Evolutionary conservation across 2,888 invertebrate species (phyloP).

Genomic region (Lithophane leautieri): DNA sequence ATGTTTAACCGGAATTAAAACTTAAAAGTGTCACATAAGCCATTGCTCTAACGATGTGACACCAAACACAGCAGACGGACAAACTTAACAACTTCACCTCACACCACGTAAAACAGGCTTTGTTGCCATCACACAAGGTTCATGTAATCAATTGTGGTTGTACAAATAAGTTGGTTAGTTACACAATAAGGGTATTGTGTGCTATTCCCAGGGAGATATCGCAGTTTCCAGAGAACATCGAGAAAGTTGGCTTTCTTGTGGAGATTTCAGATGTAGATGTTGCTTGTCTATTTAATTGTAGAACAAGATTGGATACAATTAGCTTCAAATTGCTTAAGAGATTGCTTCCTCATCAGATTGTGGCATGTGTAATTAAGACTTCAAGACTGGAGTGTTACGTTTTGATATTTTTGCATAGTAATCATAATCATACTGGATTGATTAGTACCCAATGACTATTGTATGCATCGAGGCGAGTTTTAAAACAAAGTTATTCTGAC

Average conservation of each 20-base stretch:
- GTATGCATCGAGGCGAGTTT: neutral
- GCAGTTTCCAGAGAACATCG: slow-evolving; percentile 70
- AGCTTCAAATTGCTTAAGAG: slow-evolving; percentile 60
- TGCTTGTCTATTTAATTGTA: slow-evolving; percentile 62
- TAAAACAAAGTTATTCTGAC: neutral
- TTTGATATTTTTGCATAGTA: slow-evolving; percentile 33
- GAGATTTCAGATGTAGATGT: slow-evolving; percentile 70
- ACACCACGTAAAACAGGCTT: neutral
- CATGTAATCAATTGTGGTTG: neutral
- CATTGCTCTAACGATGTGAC: slow-evolving; percentile 53
- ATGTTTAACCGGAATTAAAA: slow-evolving; percentile 42
- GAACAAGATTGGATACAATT: slow-evolving; percentile 69
- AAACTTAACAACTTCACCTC: slow-evolving; percentile 9
- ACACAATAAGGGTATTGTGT: slow-evolving; percentile 76
- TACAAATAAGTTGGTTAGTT: slow-evolving; percentile 40
- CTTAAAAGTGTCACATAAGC: slow-evolving; percentile 60
- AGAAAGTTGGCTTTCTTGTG: slow-evolving; percentile 75
- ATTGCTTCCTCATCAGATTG: slow-evolving; percentile 62
- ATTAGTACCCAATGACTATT: slow-evolving; percentile 6
- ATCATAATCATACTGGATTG: slow-evolving; percentile 20
- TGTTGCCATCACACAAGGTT: slow-evolving; percentile 30
- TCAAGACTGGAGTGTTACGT: neutral
- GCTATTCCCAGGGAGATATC: slow-evolving; percentile 75
- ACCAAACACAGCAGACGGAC: slow-evolving; percentile 41
- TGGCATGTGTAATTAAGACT: slow-evolving; percentile 25